Evolutionary conservation across 1,140 invertebrate genomes (phyloP), one percentile per base, ranked within the genome.

Genomic region (Drosophila burlai): DNA sequence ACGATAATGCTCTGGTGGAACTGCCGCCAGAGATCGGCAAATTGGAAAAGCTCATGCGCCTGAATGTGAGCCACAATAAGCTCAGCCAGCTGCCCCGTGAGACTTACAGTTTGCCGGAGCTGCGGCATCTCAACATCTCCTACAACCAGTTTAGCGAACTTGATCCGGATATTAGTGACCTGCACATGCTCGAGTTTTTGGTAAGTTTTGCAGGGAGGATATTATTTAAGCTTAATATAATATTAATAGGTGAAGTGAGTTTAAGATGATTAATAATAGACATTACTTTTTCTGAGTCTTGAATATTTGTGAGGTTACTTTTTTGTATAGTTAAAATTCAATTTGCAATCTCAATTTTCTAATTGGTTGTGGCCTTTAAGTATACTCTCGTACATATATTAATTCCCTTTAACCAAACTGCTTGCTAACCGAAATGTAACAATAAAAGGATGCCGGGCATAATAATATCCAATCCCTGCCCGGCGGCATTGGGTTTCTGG

Each of bases 11-110:
- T 36, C 92, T 98, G 75, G 94, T 94, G 80, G 92, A 92, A 21
- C 83, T 98, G 66, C 97, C 97, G 1, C 92, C 95, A 55, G 96
- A 97, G 93, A 95, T 98, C 81, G 97, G 96, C 42, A 95, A 95
- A 78, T 94, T 98, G 75, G 94, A 94, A 50, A 95, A 95, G 80
- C 93, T 98, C 58, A 95, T 95, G 76, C 95, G 96, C 54, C 91
- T 98, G 49, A 97, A 97, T 94, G 87, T 98, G 29, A 96, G 96
- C 74, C 95, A 95, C 77, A 98, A 98, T 85, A 95, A 96, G 89
- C 90, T 98, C 36, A 93, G 92, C 40, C 90, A 87, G 58, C 91
- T 98, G 62, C 95, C 96, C 1, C 81, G 84, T 42, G 94, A 95
- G 68, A 95, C 97, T 77, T 96, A 95, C 79, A 94, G 94, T 46